phyloP scores from a whole-genome alignment of 2,797 vertebrate species.

The Galago senegalensis region DNA sequence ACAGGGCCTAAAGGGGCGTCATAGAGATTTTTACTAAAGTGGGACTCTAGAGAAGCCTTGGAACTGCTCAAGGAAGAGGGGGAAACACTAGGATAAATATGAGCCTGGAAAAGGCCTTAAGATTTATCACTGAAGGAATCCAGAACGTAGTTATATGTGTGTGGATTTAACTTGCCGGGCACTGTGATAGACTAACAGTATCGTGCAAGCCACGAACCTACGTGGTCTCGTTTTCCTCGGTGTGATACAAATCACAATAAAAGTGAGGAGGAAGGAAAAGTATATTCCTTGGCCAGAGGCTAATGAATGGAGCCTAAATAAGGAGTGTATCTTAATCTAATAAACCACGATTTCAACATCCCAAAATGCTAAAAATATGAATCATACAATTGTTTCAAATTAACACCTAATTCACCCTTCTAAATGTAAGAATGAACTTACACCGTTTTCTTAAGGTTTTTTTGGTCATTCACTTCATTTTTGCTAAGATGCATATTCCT shows the following conservation, averaged over 20 bases:
- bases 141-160: constrained; percentile 9
- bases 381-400: constrained; percentile 17
- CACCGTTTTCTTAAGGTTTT: constrained; percentile 27
- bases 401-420: constrained; percentile 40
- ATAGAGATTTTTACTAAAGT: neutral
- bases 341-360: neutral
- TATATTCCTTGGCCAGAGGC: neutral
- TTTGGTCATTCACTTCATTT: constrained; percentile 51
- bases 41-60: neutral
- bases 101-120: neutral
- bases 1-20: neutral
- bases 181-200: neutral
- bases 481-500: constrained; percentile 65
- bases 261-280: constrained; percentile 4
- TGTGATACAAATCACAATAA: constrained; percentile 57
- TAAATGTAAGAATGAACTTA: constrained; percentile 52
- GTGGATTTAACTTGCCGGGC: constrained; percentile 48
- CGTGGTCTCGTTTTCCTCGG: neutral
- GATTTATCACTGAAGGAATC: constrained; percentile 32
- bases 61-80: neutral
- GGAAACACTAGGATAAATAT: neutral
- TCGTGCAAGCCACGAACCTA: neutral
- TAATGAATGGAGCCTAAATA: neutral
- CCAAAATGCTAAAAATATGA: constrained; percentile 52
- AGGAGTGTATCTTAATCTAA: neutral